Evolutionary conservation across 2,888 invertebrate genomes (phyloP).

Genomic region (Adelphocoris suturalis): DNA sequence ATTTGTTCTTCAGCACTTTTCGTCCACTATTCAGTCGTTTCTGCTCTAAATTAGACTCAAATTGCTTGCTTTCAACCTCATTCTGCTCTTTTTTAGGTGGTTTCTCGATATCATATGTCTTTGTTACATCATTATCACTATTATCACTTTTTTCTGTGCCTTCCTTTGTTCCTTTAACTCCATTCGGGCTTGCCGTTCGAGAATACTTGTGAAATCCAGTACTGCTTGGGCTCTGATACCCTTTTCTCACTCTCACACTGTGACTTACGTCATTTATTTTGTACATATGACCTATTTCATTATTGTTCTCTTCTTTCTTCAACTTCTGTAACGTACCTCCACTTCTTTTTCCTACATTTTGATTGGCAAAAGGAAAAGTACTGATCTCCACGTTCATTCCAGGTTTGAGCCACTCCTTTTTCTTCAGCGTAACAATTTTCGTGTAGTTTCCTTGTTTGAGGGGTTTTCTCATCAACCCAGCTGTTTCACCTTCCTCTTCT

Average conservation of each 20-base stretch:
- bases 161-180: background rate
- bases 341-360: background rate
- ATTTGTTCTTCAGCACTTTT: background rate
- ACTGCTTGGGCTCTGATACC: background rate
- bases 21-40: background rate
- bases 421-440: conserved; percentile 64
- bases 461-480: background rate
- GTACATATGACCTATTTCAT: conserved; percentile 54
- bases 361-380: conserved; percentile 5
- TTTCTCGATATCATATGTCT: background rate
- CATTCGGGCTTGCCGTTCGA: background rate
- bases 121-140: background rate
- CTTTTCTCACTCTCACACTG: background rate
- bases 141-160: background rate
- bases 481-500: conserved; percentile 46
- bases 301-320: conserved; percentile 19
- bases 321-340: background rate
- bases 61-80: background rate
- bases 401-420: conserved; percentile 22
- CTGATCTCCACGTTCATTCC: background rate
- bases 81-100: background rate
- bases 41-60: background rate
- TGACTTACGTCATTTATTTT: conserved; percentile 33
- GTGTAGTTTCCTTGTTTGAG: conserved; percentile 58
- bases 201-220: background rate